A percentile compares a stretch with the other conserved stretches of the same genome.
These are phyloP conservation scores for Symphodus melops DNA, from an alignment of 2,113 vertebrate species.

Conservation along the genomic window DNA sequence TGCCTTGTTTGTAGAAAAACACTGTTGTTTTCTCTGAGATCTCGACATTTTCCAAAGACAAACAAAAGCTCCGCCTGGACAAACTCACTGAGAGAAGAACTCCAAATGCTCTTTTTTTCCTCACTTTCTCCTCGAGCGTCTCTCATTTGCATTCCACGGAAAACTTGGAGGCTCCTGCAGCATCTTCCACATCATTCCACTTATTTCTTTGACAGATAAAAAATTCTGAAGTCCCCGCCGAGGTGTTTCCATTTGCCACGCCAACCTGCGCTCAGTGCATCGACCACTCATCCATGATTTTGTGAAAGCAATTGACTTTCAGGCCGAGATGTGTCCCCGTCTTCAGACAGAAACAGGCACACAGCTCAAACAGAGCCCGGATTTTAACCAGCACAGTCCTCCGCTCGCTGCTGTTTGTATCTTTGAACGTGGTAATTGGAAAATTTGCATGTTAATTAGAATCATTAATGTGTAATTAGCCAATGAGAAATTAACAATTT, in stretches of 20 bases:
- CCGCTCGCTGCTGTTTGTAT: background rate
- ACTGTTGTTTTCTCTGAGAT: conserved; percentile 25
- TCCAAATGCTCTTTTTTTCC: conserved; percentile 22
- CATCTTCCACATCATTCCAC: conserved; percentile 43
- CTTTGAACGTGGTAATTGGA: background rate
- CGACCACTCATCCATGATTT: conserved; percentile 47
- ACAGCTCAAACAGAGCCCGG: background rate
- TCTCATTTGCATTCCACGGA: conserved; percentile 43
- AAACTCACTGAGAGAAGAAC: conserved; percentile 21
- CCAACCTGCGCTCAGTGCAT: conserved; percentile 41
- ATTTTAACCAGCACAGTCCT: background rate
- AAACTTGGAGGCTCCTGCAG: conserved; percentile 9
- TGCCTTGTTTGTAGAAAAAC: conserved; percentile 29
- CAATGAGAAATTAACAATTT: background rate
- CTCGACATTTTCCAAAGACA: background rate
- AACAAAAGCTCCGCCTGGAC: conserved; percentile 20
- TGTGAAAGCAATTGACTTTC: conserved; percentile 57
- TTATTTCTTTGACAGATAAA: conserved; percentile 54
- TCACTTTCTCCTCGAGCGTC: conserved; percentile 3
- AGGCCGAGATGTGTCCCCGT: background rate
- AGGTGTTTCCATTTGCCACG: conserved; percentile 49
- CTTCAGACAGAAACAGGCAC: conserved; percentile 16
- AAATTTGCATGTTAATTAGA: background rate
- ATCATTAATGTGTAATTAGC: background rate
- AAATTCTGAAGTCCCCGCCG: conserved; percentile 33